phyloP scores from a whole-genome alignment of 2,888 invertebrate genomes.

The Eumacrocentrus americanus region DNA sequence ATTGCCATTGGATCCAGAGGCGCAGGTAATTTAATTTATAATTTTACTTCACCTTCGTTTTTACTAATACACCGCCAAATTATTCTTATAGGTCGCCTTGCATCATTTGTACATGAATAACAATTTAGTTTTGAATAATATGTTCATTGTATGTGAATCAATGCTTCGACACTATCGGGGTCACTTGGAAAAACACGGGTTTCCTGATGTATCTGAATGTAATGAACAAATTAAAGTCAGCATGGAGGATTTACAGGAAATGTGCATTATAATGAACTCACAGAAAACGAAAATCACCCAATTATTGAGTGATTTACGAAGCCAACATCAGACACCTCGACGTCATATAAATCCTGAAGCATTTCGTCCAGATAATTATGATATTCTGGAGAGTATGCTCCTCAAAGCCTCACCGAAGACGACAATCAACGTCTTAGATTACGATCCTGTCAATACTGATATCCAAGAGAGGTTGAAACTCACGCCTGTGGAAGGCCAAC shows the following conservation, averaged over 20 bases:
- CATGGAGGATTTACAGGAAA: constrained; percentile 42
- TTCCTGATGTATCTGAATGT: constrained; percentile 42
- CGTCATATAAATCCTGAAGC: not conserved
- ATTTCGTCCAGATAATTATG: not conserved
- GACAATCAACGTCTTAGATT: constrained; percentile 41
- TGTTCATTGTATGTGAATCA: constrained; percentile 41
- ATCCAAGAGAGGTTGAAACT: constrained; percentile 45
- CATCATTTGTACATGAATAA: constrained; percentile 45
- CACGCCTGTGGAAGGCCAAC: constrained; percentile 51
- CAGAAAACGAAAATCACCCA: constrained; percentile 33
- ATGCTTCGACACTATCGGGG: constrained; percentile 39
- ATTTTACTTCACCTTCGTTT: not conserved
- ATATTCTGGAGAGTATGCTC: constrained; percentile 41
- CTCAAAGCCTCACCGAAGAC: constrained; percentile 51
- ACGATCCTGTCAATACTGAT: constrained; percentile 34
- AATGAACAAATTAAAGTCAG: constrained; percentile 46
- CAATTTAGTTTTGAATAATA: constrained; percentile 44
- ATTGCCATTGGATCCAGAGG: constrained; percentile 42
- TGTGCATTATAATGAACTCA: constrained; percentile 38
- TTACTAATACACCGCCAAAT: not conserved
- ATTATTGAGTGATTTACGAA: constrained; percentile 26
- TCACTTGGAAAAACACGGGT: constrained; percentile 31
- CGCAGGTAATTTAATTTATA: constrained; percentile 40
- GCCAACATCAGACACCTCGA: constrained; percentile 4
- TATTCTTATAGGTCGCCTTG: constrained; percentile 40